A percentile compares a stretch with the other conserved stretches of the same genome.
phyloP scores from a whole-genome alignment of 1,140 invertebrate genomes.

The Drosophila pandora region DNA sequence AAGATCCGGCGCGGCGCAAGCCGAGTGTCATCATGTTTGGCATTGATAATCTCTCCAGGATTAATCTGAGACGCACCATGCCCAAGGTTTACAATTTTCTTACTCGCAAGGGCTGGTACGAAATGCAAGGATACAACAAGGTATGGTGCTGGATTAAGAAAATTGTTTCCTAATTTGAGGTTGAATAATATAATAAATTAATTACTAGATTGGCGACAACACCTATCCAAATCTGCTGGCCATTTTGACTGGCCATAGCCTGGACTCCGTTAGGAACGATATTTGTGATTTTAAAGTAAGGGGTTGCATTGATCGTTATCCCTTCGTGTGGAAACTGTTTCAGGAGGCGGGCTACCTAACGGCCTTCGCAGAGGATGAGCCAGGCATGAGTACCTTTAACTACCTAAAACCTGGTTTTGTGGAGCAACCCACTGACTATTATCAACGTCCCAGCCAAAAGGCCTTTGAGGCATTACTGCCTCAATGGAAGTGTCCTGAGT shows the following conservation, averaged over 20 bases:
- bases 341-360: conserved; percentile 89
- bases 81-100: conserved; percentile 35
- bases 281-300: conserved; percentile 84
- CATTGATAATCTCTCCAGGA: conserved; percentile 31
- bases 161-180: not conserved
- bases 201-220: conserved; percentile 85
- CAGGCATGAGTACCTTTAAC: conserved; percentile 90
- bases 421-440: conserved; percentile 91
- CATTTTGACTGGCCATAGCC: conserved; percentile 87
- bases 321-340: conserved; percentile 90
- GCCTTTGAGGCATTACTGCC: not conserved
- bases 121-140: conserved; percentile 68
- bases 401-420: conserved; percentile 90
- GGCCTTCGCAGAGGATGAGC: conserved; percentile 90
- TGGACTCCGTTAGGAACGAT: conserved; percentile 70
- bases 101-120: conserved; percentile 24
- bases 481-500: not conserved
- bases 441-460: conserved; percentile 86
- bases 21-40: conserved; percentile 39
- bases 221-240: conserved; percentile 93
- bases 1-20: conserved; percentile 56
- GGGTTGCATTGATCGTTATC: conserved; percentile 83
- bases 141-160: conserved; percentile 76
- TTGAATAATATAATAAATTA: not conserved
- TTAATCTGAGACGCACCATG: conserved; percentile 53